These are phyloP conservation scores for Chrysogorgia sp. DNA, from an alignment of 92 coral and sea anemone species.

Conservation along the genomic window DNA sequence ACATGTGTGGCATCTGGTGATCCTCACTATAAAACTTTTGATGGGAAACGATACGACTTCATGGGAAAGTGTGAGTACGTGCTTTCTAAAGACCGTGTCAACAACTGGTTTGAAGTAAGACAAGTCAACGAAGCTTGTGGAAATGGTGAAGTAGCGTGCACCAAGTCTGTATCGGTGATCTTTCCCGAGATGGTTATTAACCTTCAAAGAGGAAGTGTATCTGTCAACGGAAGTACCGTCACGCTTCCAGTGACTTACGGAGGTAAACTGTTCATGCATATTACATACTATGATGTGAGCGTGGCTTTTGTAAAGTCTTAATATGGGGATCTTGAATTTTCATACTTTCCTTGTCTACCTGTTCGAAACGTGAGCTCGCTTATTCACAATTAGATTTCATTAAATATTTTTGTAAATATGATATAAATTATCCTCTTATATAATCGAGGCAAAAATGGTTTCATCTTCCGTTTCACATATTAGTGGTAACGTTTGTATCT, in stretches of 20 bases:
- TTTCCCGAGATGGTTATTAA: slow-evolving; percentile 9
- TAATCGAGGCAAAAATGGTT: no score
- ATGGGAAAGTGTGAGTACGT: slow-evolving; percentile 41
- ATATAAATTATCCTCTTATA: no score
- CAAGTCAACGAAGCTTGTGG: slow-evolving; percentile 45
- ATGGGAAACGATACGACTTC: slow-evolving; percentile 20
- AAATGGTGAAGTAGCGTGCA: slow-evolving; percentile 24
- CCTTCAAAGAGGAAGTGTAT: slow-evolving; percentile 30
- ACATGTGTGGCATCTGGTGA: slow-evolving; percentile 24
- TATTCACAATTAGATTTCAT: no score
- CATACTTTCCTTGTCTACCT: no score
- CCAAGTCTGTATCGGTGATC: slow-evolving; percentile 14
- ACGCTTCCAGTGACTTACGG: background rate
- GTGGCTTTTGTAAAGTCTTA: no score
- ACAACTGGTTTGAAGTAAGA: slow-evolving; percentile 28
- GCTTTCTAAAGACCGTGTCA: slow-evolving; percentile 7
- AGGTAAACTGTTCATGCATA: background rate
- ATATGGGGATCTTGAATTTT: no score
- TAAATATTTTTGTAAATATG: no score
- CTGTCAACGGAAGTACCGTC: slow-evolving; percentile 10
- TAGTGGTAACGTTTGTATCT: no score
- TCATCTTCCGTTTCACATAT: no score
- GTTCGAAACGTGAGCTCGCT: no score
- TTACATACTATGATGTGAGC: no score
- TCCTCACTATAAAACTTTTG: slow-evolving; percentile 38